These are phyloP conservation scores for Synergus gifuensis DNA, from an alignment of 2,888 invertebrate genomes.

Conservation along the genomic window DNA sequence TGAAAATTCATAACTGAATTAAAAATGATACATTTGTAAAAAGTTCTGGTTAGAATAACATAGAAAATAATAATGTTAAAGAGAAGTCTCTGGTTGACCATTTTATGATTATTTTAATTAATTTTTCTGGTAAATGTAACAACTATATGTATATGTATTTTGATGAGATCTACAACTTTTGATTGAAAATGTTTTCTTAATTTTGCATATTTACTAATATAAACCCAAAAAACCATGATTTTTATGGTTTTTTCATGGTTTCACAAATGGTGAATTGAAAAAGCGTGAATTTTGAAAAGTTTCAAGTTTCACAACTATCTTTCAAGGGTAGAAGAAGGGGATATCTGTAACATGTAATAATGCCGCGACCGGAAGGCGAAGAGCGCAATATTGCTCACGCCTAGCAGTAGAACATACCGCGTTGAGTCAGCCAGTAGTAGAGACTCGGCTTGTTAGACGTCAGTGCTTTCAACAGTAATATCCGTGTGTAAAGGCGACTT, in stretches of 20 bases:
- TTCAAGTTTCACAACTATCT: neutral
- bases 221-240: too few relatives aligned
- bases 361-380: conserved; percentile 16
- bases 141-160: too few relatives aligned
- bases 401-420: conserved; percentile 24
- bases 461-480: conserved; percentile 35
- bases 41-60: too few relatives aligned
- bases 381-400: conserved; percentile 12
- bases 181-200: too few relatives aligned
- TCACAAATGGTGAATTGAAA: neutral
- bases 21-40: too few relatives aligned
- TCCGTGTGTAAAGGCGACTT: neutral
- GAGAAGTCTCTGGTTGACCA: too few relatives aligned
- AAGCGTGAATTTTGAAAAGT: neutral
- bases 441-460: conserved; percentile 24
- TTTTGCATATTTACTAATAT: too few relatives aligned
- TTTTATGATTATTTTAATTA: too few relatives aligned
- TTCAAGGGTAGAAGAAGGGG: neutral
- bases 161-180: too few relatives aligned
- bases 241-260: too few relatives aligned
- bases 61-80: too few relatives aligned
- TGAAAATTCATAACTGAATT: neutral
- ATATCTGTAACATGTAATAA: conserved; percentile 21
- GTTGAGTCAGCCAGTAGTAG: conserved; percentile 37
- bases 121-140: too few relatives aligned